Percentiles rank a stretch among this genome's conserved stretches.
Evolutionary conservation across 2,797 vertebrate genomes (phyloP).

Genomic region (Falco novaeseelandiae): DNA sequence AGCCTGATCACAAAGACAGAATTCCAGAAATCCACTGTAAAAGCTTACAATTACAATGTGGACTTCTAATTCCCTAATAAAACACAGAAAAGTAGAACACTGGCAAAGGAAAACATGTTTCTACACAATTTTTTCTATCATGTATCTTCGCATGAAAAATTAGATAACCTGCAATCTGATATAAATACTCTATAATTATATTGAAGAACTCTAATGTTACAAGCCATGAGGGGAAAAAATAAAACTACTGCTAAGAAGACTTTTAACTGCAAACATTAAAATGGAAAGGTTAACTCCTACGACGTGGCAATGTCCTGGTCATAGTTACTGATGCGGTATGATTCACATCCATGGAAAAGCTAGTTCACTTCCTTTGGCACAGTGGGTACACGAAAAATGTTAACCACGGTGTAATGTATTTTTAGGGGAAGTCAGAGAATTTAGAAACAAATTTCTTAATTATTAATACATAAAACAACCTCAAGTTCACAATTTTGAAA

Average conservation of each 20-base stretch:
- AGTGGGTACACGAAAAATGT: not conserved
- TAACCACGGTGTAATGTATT: not conserved
- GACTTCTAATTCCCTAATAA: not conserved
- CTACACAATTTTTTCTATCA: accelerated
- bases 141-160: not conserved
- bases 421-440: not conserved
- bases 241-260: not conserved
- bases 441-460: not conserved
- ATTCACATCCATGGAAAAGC: not conserved
- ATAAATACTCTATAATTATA: not conserved
- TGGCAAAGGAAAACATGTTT: not conserved
- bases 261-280: not conserved
- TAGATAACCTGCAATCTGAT: not conserved
- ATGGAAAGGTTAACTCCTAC: not conserved
- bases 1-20: not conserved
- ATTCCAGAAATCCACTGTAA: not conserved
- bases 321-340: not conserved
- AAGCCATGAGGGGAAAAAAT: not conserved
- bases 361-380: not conserved
- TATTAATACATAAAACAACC: not conserved
- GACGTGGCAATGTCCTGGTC: not conserved
- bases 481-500: not conserved
- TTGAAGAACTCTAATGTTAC: not conserved
- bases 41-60: not conserved
- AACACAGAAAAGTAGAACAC: not conserved